Percentiles rank a stretch among this genome's conserved stretches.
Conservation (phyloP, 1,140 invertebrate genomes). For the Lerema accius region DNA sequence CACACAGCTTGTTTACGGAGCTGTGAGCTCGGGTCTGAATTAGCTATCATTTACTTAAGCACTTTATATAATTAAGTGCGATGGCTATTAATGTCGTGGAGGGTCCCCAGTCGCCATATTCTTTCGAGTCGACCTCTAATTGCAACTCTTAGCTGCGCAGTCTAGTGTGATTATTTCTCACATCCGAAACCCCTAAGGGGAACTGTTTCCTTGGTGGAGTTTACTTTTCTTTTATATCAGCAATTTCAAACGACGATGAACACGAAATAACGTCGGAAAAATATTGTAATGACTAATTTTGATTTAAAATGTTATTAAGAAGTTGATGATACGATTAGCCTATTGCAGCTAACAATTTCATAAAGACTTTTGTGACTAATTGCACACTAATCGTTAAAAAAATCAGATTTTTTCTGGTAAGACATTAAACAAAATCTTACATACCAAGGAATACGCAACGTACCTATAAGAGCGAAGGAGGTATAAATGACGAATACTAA, state of each 20-base stretch:
- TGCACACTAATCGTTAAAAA: too few species aligned
- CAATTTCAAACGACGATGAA: not conserved
- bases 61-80: slow-evolving; percentile 79
- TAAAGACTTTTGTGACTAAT: too few species aligned
- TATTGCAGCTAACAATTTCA: too few species aligned
- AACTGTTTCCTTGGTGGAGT: slow-evolving; percentile 14
- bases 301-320: too few species aligned
- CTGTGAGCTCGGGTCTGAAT: slow-evolving; percentile 60
- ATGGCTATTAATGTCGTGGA: slow-evolving; percentile 61
- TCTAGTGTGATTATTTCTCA: slow-evolving; percentile 36
- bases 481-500: too few species aligned
- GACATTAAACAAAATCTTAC: too few species aligned
- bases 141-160: slow-evolving; percentile 47
- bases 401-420: too few species aligned
- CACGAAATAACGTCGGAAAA: too few species aligned
- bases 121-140: slow-evolving; percentile 59
- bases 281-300: too few species aligned
- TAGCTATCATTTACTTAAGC: slow-evolving; percentile 81
- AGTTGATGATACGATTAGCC: too few species aligned
- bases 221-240: slow-evolving; percentile 15
- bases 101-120: slow-evolving; percentile 54
- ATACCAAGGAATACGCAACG: too few species aligned
- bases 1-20: slow-evolving; percentile 79
- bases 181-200: slow-evolving; percentile 27
- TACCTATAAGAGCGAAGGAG: too few species aligned